Base-by-base conservation (phyloP, 2,797 vertebrate genomes). In the Echiichthys vipera region DNA sequence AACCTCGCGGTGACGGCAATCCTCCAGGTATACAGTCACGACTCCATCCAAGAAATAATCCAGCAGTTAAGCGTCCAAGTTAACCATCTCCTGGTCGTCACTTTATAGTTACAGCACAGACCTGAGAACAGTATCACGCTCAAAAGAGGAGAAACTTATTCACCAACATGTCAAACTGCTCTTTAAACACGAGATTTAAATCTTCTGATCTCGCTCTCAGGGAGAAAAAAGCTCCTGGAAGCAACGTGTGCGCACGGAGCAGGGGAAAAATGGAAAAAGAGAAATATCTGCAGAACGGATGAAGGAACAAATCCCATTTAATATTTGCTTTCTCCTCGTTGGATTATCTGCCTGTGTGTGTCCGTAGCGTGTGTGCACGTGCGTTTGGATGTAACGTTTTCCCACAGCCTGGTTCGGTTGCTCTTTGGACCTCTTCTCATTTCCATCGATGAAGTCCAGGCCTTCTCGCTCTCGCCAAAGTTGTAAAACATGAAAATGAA, bases 401-500 rank as follows among this genome's bases (percentile, higher is more conserved):
- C 55, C 37, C 70, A 24, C 30, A 64, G 40, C 50, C 63, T 71
- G 58, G 57, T 57, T 32, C 42, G 45, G 51, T 32, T 46, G 24
- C 51, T 76, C 73, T 63, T 40, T 58, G 43, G 64, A 75, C 61
- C 37, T 59, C 59, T 29, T 77, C 55, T 77, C 27, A 20, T 51
- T 66, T 84, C 74, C 59, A 65, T 58, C 45, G 43, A 29, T 78
- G 56, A 78, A 80, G 71, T 81, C 78, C 54, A 59, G 43, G 40
- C 65, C 47, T 36, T 69, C 24, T 56, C 3, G 12, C 49, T 66
- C 74, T 65, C 70, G 80, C 77, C 71, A 81, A 36, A 64, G 83
- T 37, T 78, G 77, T 84, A 81, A 81, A 90, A 86, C 76, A 81
- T 65, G 54, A 84, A 84, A 88, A 84, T 88, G 84, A 90, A 89